phyloP scores from a whole-genome alignment of 2,113 vertebrate genomes.

The Oncorhynchus gorbuscha region DNA sequence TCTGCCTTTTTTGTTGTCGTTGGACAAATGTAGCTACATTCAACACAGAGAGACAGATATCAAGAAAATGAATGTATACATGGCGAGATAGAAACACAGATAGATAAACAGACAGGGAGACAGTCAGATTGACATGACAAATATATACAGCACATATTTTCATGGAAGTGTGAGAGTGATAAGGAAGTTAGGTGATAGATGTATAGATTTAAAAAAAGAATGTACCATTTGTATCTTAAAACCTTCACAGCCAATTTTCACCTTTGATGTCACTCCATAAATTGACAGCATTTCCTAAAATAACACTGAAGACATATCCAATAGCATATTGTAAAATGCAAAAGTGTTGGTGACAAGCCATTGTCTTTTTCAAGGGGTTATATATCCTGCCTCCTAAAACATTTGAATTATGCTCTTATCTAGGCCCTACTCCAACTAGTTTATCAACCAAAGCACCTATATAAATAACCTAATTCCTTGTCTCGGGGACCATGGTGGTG shows the following conservation, averaged over 20 bases:
- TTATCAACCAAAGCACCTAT: not conserved
- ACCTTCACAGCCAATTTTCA: constrained; percentile 50
- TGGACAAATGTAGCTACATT: constrained; percentile 56
- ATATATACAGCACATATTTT: constrained; percentile 35
- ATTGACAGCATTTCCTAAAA: constrained; percentile 27
- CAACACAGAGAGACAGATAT: constrained; percentile 36
- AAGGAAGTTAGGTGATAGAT: constrained; percentile 38
- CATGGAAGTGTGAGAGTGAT: constrained; percentile 42
- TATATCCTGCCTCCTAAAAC: too few relatives aligned
- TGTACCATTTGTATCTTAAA: not conserved
- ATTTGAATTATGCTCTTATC: too few relatives aligned
- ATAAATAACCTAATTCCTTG: not conserved
- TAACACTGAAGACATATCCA: constrained; percentile 13
- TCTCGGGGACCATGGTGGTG: too few relatives aligned
- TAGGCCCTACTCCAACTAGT: too few relatives aligned
- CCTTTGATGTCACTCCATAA: constrained; percentile 32
- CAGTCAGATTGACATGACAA: constrained; percentile 9
- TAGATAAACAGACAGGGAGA: not conserved
- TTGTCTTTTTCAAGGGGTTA: not conserved
- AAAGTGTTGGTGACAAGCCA: not conserved
- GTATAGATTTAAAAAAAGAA: not conserved
- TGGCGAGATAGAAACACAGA: not conserved
- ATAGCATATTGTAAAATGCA: not conserved
- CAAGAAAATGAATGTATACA: constrained; percentile 15
- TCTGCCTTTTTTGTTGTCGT: constrained; percentile 45